Base-by-base conservation (phyloP, 1,140 invertebrate species). In the Zaprionus africanus region DNA sequence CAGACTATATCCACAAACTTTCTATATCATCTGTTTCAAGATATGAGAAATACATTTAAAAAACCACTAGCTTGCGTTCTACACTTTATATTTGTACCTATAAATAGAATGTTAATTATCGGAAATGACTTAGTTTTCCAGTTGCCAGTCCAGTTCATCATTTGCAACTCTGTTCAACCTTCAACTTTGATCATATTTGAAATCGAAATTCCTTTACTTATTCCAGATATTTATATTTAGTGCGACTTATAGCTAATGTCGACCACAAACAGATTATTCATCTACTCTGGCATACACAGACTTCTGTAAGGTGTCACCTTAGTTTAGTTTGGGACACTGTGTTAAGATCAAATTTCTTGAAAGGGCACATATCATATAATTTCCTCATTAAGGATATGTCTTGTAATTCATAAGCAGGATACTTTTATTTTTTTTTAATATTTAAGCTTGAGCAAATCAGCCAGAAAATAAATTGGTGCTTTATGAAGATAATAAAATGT, bases 401-500 rank as follows among this genome's bases (percentile, higher is more conserved):
- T 31, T 36, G n/a, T 31, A 43, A 58, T 56, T 31, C 54, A 24
- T 64, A 53, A 41, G 17, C 38, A 38, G 49, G 38, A 41, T 41
- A 41, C 38, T 41, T n/a, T 58, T 5, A 22, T 54, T 46, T 31
- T 69, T 69, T 57, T 38, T 24, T 34, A 41, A 61, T 53, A 54
- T 6, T 71, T 84, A 84, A 59, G 86, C 82, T 79, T 90, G 85
- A 82, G 85, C 76, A 67, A 90, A 85, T 73, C 76, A 79, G 86
- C 82, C 81, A 90, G 78, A 81, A 73, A 69, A 77, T 73, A 56
- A 75, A 90, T 90, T 90, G 86, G 85, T 90, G 85, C 85, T 90
- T 90, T 90, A 79, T 70, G 41, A 51, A 79, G 72, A 90, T 81
- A 84, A 88, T 84, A 87, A 80, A 77, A 67, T 78, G 72, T 70